These are phyloP conservation scores for Leptinotarsa haldemani DNA, from an alignment of 2,888 invertebrate genomes.

Conservation along the genomic window DNA sequence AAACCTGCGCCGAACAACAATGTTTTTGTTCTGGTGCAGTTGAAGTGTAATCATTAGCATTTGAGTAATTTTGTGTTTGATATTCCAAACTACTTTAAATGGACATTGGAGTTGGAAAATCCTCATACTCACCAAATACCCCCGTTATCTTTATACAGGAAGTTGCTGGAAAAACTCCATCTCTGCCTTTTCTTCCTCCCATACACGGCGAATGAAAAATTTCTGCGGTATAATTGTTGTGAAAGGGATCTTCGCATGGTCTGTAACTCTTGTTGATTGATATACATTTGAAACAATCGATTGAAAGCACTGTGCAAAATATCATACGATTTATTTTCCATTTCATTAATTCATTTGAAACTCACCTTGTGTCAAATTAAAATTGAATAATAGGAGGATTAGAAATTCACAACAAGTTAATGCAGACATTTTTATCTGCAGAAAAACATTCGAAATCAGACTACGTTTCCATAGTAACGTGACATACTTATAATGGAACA, in stretches of 20 bases:
- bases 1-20: no score
- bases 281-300: conserved; percentile 98
- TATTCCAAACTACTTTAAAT: no score
- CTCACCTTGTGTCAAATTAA: conserved; percentile 10
- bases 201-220: conserved; percentile 92
- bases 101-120: not conserved
- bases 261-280: conserved; percentile 89
- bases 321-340: not conserved
- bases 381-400: not conserved
- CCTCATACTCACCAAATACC: conserved; percentile 78
- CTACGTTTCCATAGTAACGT: conserved; percentile 26
- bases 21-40: no score
- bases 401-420: not conserved
- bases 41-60: no score
- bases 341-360: conserved; percentile 3
- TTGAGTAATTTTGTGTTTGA: no score
- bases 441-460: not conserved
- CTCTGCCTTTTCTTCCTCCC: conserved; percentile 92
- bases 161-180: conserved; percentile 95
- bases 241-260: conserved; percentile 95
- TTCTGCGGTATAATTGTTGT: conserved; percentile 87
- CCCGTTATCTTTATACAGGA: conserved; percentile 97
- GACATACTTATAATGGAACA: conserved; percentile 8
- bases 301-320: conserved; percentile 60
- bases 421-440: conserved; percentile 5